Evolutionary conservation across 2,113 vertebrate species (phyloP).

Genomic region (Hippolais icterina): DNA sequence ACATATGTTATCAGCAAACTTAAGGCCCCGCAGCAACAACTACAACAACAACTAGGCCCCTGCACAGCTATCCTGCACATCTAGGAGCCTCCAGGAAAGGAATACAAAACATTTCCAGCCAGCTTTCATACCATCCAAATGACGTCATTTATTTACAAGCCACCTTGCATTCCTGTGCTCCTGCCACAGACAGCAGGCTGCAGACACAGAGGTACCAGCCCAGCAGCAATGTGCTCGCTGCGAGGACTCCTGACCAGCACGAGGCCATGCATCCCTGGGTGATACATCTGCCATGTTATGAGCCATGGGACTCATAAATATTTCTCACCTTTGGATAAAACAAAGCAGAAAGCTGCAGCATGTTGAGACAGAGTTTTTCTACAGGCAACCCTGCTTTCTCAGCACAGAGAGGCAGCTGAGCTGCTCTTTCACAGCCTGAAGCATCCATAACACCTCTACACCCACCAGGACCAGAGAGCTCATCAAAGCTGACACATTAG

Average conservation of each 20-base stretch:
- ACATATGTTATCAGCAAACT: conserved; percentile 38
- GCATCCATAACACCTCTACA: neutral
- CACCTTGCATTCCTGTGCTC: neutral
- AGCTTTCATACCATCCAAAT: conserved; percentile 18
- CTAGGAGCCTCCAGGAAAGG: conserved; percentile 41
- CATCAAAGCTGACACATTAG: neutral
- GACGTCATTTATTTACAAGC: conserved; percentile 55
- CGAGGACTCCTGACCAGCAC: neutral
- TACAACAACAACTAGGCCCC: neutral
- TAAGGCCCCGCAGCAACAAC: conserved; percentile 20
- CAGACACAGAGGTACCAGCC: neutral
- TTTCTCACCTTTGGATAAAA: conserved; percentile 5
- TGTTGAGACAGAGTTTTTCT: neutral
- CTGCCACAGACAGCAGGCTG: neutral
- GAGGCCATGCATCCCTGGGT: neutral
- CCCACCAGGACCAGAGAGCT: neutral
- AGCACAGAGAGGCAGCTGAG: neutral
- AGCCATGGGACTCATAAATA: neutral
- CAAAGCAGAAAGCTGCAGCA: neutral
- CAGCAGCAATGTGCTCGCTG: neutral
- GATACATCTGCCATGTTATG: neutral
- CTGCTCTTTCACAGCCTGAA: conserved; percentile 22
- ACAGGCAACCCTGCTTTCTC: neutral
- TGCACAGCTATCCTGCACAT: conserved; percentile 20
- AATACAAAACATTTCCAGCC: conserved; percentile 37